Percentiles rank a stretch among this genome's conserved stretches.
phyloP scores from a whole-genome alignment of 2,113 vertebrate species.

The Rousettus leschenaultii region DNA sequence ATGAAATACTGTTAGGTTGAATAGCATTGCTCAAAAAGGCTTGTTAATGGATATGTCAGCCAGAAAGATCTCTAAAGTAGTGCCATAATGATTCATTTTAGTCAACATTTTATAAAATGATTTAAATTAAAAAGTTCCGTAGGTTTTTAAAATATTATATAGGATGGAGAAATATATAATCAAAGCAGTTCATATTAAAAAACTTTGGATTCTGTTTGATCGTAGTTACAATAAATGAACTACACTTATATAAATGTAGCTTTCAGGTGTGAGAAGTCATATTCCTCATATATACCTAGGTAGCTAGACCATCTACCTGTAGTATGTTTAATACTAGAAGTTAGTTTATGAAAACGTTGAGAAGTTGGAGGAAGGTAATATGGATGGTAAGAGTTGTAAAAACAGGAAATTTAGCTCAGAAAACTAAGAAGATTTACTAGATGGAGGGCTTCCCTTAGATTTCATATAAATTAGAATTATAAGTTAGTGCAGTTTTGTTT shows the following conservation, averaged over 20 bases:
- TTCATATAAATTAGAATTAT: neutral
- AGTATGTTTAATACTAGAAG: neutral
- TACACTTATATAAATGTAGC: neutral
- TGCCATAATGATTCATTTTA: neutral
- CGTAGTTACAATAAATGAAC: neutral
- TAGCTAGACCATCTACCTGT: neutral
- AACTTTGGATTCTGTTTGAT: conserved; percentile 8
- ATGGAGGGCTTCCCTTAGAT: neutral
- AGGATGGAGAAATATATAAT: neutral
- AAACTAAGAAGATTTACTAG: neutral
- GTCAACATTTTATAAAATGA: neutral
- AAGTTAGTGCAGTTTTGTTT: neutral
- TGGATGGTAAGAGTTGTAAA: neutral
- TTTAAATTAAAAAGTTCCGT: neutral
- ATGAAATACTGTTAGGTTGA: neutral
- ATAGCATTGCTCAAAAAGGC: neutral
- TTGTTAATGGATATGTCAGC: neutral
- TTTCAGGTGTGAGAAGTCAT: neutral
- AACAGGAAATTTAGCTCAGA: neutral
- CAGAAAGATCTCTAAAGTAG: neutral
- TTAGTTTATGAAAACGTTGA: conserved; percentile 14
- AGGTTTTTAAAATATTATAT: neutral
- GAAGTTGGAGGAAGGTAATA: neutral
- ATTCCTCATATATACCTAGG: neutral
- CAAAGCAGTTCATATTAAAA: neutral